Evolutionary conservation across 2,888 invertebrate genomes (phyloP), one percentile per base, ranked within the genome.

Genomic region (Flexamia atlantica): DNA sequence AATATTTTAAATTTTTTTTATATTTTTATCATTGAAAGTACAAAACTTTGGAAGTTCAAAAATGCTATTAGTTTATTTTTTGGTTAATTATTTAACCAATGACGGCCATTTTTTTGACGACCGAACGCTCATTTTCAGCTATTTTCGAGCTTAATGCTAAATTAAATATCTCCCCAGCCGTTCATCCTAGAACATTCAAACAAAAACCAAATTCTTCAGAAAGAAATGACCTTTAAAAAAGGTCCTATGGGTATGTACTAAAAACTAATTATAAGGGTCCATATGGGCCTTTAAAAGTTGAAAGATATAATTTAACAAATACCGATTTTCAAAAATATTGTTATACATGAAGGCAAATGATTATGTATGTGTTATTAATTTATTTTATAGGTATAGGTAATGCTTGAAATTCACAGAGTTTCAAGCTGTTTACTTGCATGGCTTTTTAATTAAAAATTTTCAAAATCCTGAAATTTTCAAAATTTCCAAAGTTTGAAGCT

Each of bases 1-100:
- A 57, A 79, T 25, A 83, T 84, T 70, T 84, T 83, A 28, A 70
- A n/a, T 50, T 40, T 14, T 72, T 72, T 72, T 72, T 40, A n/a
- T 23, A 70, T 50, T 40, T 32, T 72, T 72, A 7, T 40, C 20
- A n/a, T 23, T 4, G n/a, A 72, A 72, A 42, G 9, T 40, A 72
- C 23, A 36, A 20, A 5, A 17, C 14, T 42, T 72, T n/a, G 23
- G 23, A 72, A 72, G 72, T 72, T 2, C 40, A 40, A 40, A 72
- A 72, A 72, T 72, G 20, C 42, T 23, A 40, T 72, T 72, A 20
- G 5, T 40, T 40, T 72, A 70, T n/a, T 70, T 70, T 70, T 70
- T 53, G 20, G 12, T 32, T 32, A n/a, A 9, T n/a, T 70, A 30
- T 57, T 57, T 57, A 23, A 23, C 57, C 25, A 23, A 57, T 57